These are phyloP conservation scores for Telenomus remus DNA, from an alignment of 1,140 invertebrate genomes.

Conservation along the genomic window DNA sequence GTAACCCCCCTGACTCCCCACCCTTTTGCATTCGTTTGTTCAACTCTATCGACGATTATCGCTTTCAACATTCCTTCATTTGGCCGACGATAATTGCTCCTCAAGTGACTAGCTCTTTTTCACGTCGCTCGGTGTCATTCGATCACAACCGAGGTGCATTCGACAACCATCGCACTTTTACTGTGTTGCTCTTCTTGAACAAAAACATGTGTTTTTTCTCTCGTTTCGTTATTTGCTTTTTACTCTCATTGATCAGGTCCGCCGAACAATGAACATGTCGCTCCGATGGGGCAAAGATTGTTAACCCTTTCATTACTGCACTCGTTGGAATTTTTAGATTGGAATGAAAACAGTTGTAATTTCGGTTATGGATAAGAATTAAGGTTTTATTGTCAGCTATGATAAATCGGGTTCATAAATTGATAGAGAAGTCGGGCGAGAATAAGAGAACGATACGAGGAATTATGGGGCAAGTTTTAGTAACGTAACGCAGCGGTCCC, in stretches of 20 bases:
- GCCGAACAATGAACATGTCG: no score
- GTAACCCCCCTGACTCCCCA: background rate
- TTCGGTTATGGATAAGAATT: background rate
- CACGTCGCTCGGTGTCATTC: constrained; percentile 29
- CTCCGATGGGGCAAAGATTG: no score
- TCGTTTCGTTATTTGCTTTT: background rate
- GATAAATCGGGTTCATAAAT: constrained; percentile 38
- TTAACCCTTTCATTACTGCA: no score
- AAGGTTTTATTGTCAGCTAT: no score
- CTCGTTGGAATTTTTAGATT: no score
- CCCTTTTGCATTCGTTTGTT: constrained; percentile 45
- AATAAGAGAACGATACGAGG: constrained; percentile 37
- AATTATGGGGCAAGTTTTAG: constrained; percentile 42
- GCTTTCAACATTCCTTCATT: constrained; percentile 61
- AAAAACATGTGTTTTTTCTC: no score
- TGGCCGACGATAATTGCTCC: constrained; percentile 65
- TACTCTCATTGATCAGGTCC: no score
- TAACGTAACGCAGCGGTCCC: constrained; percentile 58
- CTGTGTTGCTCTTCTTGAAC: constrained; percentile 11
- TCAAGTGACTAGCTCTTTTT: constrained; percentile 63
- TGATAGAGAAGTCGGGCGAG: constrained; percentile 47
- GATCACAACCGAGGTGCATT: constrained; percentile 2
- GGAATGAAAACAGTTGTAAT: no score
- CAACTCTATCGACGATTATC: constrained; percentile 61
- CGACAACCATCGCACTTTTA: background rate